Conservation (phyloP, 1,140 invertebrate genomes). For the Drosophila nigromelanica region DNA sequence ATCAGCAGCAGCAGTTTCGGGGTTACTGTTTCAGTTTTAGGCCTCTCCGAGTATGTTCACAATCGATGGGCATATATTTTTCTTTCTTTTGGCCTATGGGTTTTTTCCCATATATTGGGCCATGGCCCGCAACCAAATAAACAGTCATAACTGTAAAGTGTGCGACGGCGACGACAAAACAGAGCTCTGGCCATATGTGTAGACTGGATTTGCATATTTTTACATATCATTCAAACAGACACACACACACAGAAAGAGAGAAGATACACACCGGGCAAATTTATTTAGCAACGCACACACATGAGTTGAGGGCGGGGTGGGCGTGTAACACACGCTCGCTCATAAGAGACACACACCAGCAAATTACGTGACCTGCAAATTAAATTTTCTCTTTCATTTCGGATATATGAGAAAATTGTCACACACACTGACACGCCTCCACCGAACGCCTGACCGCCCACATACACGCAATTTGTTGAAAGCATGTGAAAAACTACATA, state of each 20-base stretch:
- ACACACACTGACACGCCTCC: slow-evolving; percentile 42
- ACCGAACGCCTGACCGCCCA: background rate
- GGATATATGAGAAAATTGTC: slow-evolving; percentile 72
- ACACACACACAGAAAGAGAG: background rate
- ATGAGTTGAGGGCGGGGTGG: background rate
- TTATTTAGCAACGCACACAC: slow-evolving; percentile 58
- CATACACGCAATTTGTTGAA: slow-evolving; percentile 32
- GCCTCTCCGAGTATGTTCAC: slow-evolving; percentile 32
- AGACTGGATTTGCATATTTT: slow-evolving; percentile 77
- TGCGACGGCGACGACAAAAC: slow-evolving; percentile 51
- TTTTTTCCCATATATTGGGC: slow-evolving; percentile 16
- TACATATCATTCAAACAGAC: slow-evolving; percentile 45
- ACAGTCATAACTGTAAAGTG: slow-evolving; percentile 75
- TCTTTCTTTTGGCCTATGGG: slow-evolving; percentile 5
- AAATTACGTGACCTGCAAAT: slow-evolving; percentile 82
- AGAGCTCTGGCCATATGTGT: slow-evolving; percentile 69
- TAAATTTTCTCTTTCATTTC: slow-evolving; percentile 77
- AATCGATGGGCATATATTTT: slow-evolving; percentile 50
- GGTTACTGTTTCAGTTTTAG: background rate
- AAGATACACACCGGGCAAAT: slow-evolving; percentile 45
- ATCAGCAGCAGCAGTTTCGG: background rate
- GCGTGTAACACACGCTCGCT: slow-evolving; percentile 17
- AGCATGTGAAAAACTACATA: slow-evolving; percentile 41
- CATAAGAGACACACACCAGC: slow-evolving; percentile 61
- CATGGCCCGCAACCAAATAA: slow-evolving; percentile 54